These are phyloP conservation scores for Channa striata DNA, from an alignment of 2,797 vertebrate species.

Conservation along the genomic window DNA sequence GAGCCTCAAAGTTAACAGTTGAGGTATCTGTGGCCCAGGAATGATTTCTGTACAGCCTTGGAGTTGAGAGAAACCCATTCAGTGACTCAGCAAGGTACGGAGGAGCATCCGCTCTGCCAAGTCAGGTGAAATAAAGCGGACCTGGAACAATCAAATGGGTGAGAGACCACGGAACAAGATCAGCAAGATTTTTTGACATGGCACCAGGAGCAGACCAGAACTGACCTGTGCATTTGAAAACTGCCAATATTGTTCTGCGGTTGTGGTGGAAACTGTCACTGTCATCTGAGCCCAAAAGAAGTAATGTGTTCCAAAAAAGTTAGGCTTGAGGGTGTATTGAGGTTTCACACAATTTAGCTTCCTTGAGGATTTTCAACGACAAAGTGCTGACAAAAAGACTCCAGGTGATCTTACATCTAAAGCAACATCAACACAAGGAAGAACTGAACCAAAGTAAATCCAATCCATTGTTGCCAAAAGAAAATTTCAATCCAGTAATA, in stretches of 20 bases:
- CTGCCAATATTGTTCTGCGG: background rate
- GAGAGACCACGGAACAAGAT: slow-evolving; percentile 13
- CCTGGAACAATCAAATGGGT: background rate
- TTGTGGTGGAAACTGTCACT: slow-evolving; percentile 8
- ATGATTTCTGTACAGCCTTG: slow-evolving; percentile 1
- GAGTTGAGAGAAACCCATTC: slow-evolving; percentile 14
- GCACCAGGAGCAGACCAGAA: slow-evolving; percentile 15
- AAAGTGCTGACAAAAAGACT: slow-evolving; percentile 5
- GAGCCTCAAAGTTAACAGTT: background rate
- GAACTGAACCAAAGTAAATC: background rate
- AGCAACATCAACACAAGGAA: background rate
- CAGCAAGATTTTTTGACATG: slow-evolving; percentile 20
- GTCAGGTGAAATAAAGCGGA: slow-evolving; percentile 1
- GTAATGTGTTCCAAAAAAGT: background rate
- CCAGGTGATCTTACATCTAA: background rate
- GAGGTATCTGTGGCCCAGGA: background rate
- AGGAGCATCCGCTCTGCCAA: background rate
- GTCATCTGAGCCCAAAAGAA: background rate
- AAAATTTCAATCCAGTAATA: background rate
- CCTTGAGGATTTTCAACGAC: background rate
- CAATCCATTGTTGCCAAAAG: background rate
- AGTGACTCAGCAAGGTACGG: slow-evolving; percentile 7
- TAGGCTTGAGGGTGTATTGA: background rate
- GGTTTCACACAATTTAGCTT: background rate
- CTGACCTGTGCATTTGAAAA: slow-evolving; percentile 18